These are phyloP conservation scores for Drosophila ironensis DNA, from an alignment of 1,140 invertebrate species.

Conservation along the genomic window DNA sequence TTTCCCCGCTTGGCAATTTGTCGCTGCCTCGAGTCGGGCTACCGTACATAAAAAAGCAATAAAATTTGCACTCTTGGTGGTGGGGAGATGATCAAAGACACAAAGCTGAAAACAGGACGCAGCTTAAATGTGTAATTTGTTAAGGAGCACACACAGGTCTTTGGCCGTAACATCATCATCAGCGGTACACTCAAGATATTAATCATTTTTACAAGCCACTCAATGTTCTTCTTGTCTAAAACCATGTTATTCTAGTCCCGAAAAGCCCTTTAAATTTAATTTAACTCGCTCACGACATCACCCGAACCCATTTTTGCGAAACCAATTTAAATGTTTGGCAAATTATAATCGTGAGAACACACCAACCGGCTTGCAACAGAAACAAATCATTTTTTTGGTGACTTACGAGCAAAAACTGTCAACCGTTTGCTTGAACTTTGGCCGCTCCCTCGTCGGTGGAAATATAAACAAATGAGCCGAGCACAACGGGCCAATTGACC, in stretches of 20 bases:
- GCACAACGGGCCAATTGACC: slow-evolving; percentile 34
- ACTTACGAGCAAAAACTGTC: slow-evolving; percentile 50
- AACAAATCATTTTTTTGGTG: slow-evolving; percentile 12
- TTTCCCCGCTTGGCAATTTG: slow-evolving; percentile 53
- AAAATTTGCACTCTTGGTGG: slow-evolving; percentile 33
- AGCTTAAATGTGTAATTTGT: slow-evolving; percentile 27
- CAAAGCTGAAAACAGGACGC: slow-evolving; percentile 26
- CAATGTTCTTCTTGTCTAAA: no score
- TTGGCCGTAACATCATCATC: not conserved
- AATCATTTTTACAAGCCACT: not conserved
- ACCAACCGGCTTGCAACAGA: not conserved
- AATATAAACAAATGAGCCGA: slow-evolving; percentile 32
- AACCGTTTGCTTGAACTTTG: slow-evolving; percentile 40
- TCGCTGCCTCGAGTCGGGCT: slow-evolving; percentile 13
- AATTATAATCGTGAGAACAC: slow-evolving; percentile 39
- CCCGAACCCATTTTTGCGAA: not conserved
- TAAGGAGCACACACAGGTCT: slow-evolving; percentile 8
- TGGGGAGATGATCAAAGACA: slow-evolving; percentile 1
- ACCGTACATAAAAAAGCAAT: slow-evolving; percentile 9
- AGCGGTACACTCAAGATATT: slow-evolving; percentile 16
- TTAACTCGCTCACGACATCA: not conserved
- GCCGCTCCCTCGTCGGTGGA: slow-evolving; percentile 17
- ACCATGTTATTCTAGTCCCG: no score
- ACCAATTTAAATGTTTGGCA: slow-evolving; percentile 1
- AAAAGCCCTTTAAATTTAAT: not conserved